These are phyloP conservation scores for Sterrhoptilus dennistouni DNA, from an alignment of 2,113 vertebrate species.

Conservation along the genomic window DNA sequence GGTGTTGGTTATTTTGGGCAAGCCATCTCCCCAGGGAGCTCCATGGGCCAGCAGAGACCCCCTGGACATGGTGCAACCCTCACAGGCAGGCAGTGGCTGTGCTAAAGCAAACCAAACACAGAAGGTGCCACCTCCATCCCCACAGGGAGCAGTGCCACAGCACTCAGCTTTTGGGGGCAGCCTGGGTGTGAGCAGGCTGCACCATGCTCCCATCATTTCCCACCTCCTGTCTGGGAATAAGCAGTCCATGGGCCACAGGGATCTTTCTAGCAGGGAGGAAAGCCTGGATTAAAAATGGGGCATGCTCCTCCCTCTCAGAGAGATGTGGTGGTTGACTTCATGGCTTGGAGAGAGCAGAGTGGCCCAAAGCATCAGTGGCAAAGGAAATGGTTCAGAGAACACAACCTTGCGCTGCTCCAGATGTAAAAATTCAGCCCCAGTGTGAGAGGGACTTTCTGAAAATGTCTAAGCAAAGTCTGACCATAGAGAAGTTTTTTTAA, in stretches of 20 bases:
- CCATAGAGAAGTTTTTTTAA: neutral
- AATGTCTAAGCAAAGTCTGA: neutral
- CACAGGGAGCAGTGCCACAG: neutral
- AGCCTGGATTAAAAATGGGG: neutral
- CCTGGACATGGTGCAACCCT: rapidly evolving
- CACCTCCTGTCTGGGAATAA: neutral
- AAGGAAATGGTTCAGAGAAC: neutral
- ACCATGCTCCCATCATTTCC: neutral
- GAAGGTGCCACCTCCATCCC: neutral
- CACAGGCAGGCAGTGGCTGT: neutral
- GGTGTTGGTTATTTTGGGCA: neutral
- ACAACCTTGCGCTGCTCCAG: neutral
- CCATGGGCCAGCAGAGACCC: neutral
- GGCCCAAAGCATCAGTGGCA: neutral
- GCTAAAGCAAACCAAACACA: neutral
- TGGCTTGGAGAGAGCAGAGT: neutral
- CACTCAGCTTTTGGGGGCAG: neutral
- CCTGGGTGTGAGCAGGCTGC: neutral
- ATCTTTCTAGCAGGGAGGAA: neutral
- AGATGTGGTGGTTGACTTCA: rapidly evolving
- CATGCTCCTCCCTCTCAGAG: neutral
- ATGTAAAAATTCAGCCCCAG: neutral
- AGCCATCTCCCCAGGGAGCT: neutral
- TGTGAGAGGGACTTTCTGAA: neutral
- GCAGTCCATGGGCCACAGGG: too few relatives aligned